A percentile compares a stretch with the other conserved stretches of the same genome.
Evolutionary conservation across 2,797 vertebrate species (phyloP).

Genomic region (Crenuchus spilurus): DNA sequence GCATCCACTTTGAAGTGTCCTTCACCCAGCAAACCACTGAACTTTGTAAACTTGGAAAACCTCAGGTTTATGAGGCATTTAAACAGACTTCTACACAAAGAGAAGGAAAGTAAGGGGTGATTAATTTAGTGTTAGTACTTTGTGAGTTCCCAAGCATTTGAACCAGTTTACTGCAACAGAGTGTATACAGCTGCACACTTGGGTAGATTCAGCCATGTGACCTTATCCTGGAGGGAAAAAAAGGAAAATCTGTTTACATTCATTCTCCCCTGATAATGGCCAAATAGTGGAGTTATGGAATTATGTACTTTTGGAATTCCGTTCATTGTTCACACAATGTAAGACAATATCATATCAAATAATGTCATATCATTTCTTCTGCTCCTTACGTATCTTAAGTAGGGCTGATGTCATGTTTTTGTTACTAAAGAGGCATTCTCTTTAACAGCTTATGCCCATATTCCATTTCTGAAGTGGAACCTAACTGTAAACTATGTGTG

Average conservation of each 20-base stretch:
- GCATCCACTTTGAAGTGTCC: slow-evolving; percentile 18
- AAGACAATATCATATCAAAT: not conserved
- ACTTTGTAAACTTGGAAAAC: not conserved
- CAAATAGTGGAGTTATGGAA: not conserved
- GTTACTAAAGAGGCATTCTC: not conserved
- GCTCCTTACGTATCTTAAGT: not conserved
- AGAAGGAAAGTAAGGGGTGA: not conserved
- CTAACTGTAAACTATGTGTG: not conserved
- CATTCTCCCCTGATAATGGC: not conserved
- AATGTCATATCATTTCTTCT: not conserved
- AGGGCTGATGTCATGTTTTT: slow-evolving; percentile 1
- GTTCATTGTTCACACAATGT: not conserved
- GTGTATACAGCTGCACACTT: not conserved
- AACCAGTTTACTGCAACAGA: slow-evolving; percentile 5
- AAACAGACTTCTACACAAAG: not conserved
- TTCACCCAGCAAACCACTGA: slow-evolving; percentile 7
- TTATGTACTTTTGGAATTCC: not conserved
- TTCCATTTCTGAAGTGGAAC: not conserved
- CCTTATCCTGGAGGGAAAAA: not conserved
- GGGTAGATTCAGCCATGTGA: not conserved
- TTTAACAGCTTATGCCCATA: not conserved
- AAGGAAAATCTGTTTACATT: slow-evolving; percentile 23
- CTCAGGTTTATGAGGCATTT: not conserved
- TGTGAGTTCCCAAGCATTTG: not conserved
- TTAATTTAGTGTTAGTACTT: not conserved